A percentile compares a stretch with the other conserved stretches of the same genome.
These are phyloP conservation scores for Peucedramus taeniatus DNA, from an alignment of 2,113 vertebrate genomes.

Conservation along the genomic window DNA sequence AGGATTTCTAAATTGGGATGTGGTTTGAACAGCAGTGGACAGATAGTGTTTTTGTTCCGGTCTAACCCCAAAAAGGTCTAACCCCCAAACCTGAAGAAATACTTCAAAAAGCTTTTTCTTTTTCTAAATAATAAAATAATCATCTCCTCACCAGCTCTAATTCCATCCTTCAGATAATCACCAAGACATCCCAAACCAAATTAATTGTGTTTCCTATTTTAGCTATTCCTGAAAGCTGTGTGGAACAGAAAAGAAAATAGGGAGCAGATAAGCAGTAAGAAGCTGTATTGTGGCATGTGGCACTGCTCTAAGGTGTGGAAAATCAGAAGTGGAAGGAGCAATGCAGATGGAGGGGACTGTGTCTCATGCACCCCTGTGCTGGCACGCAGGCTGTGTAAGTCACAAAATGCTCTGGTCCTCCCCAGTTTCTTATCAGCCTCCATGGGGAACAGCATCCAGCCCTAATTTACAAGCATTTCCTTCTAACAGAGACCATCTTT, in stretches of 20 bases:
- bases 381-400: neutral
- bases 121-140: neutral
- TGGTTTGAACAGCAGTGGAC: neutral
- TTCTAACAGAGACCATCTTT: neutral
- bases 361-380: neutral
- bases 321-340: neutral
- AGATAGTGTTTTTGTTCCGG: neutral
- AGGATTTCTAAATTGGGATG: neutral
- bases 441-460: neutral
- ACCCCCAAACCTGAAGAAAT: neutral
- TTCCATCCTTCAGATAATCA: neutral
- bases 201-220: neutral
- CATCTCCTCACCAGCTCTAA: neutral
- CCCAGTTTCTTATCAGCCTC: neutral
- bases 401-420: neutral
- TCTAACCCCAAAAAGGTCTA: neutral
- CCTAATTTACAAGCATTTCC: neutral
- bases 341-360: neutral
- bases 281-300: neutral
- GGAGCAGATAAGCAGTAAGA: neutral
- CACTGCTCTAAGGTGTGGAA: neutral
- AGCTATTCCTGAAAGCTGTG: neutral
- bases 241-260: neutral
- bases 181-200: neutral
- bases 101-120: neutral